Conservation (phyloP, 2,797 vertebrate genomes). For the Melanotaenia parkinsoni region DNA sequence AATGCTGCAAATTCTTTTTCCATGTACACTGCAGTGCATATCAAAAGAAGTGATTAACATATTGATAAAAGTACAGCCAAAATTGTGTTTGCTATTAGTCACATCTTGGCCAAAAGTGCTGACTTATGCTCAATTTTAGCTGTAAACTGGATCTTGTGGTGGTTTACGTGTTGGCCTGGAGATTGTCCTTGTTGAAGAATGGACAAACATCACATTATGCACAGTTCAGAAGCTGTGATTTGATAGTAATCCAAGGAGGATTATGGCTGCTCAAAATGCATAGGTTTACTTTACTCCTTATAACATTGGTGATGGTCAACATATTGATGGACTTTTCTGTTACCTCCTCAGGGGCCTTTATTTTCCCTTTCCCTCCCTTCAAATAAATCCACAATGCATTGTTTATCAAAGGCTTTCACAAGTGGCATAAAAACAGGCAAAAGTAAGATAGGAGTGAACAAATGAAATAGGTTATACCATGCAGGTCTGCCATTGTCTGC, state of each 20-base stretch:
- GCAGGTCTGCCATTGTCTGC: constrained; percentile 55
- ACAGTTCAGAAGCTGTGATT: constrained; percentile 53
- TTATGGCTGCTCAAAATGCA: constrained; percentile 54
- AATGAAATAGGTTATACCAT: constrained; percentile 44
- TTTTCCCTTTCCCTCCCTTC: constrained; percentile 38
- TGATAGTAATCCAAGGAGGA: constrained; percentile 51
- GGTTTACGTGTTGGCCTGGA: constrained; percentile 10
- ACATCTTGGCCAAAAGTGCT: background rate
- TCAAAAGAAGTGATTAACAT: constrained; percentile 39
- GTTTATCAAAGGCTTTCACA: constrained; percentile 54
- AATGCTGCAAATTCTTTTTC: constrained; percentile 20
- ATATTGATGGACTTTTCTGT: constrained; percentile 37
- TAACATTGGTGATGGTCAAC: constrained; percentile 38
- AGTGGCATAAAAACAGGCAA: constrained; percentile 51
- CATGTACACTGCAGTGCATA: constrained; percentile 20
- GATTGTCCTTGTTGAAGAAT: constrained; percentile 52
- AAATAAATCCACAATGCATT: constrained; percentile 45
- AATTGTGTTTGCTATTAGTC: constrained; percentile 14
- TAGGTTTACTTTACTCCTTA: constrained; percentile 28
- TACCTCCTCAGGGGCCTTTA: constrained; percentile 16
- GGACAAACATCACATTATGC: constrained; percentile 60
- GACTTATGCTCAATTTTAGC: constrained; percentile 18
- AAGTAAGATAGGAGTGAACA: constrained; percentile 47
- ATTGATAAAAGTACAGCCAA: constrained; percentile 23
- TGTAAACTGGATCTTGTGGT: constrained; percentile 1